Evolutionary conservation across 2,888 invertebrate genomes (phyloP), one percentile per base, ranked within the genome.

Genomic region (Tetragnatha montana): DNA sequence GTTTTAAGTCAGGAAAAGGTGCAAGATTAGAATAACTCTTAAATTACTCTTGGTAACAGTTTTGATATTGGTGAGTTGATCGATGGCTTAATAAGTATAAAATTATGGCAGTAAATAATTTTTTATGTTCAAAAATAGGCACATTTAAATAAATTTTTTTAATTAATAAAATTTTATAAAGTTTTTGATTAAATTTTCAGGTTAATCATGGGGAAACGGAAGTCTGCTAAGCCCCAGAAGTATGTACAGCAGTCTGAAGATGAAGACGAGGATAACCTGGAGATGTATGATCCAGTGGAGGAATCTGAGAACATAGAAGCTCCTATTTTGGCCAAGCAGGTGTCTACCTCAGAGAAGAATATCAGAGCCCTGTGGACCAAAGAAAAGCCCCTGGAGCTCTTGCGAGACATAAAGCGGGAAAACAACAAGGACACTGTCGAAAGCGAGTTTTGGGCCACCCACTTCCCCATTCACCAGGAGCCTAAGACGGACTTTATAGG

Each of bases 171-270:
- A 69, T 69, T n/a, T 17, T 69, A 69, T 3, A 14, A 69, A 17
- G 1, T 4, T 1, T 21, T 21, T 19, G n/a, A 21, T 51, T 19
- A 74, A 7, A 74, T 60, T 80, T 73, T 6, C 51, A 87, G 87
- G 8, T 82, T 51, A 60, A 88, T 49, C 78, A 91, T 91, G 91
- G 91, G 91, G 21, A 91, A 91, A 79, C 85, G 91, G 82, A 91
- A 91, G 80, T 91, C 91, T 4, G 79, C 91, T 17, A 91, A 91
- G 19, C 91, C 91, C 12, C 88, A 88, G n/a, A 91, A 91, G 79
- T 88, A 88, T 79, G 71, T 91, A 12, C 86, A 91, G 35, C 88
- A 84, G 1, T 88, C 88, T 10, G 91, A 91, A 68, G 91, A 91
- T 47, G 90, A 90, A 73, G 88, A 91, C 78, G 91, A 91, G 19